Base-by-base conservation (phyloP, 2,797 vertebrate species). In the Protonibea diacanthus region DNA sequence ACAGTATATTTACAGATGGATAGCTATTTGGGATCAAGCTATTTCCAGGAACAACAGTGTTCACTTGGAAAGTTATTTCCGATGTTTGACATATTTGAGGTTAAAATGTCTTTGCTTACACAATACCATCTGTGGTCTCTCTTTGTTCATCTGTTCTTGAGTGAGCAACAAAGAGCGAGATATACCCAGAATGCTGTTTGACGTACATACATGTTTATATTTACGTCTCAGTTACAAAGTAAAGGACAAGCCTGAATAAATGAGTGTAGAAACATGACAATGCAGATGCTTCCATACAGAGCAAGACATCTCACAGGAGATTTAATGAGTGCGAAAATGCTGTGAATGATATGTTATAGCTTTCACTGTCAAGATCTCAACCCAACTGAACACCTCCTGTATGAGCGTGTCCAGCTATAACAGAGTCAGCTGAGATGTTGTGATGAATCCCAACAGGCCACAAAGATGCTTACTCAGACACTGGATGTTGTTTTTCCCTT, bases 161-260 rank as follows among this genome's bases (percentile, higher is more conserved):
- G 2, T 9, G 33, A 38, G 33, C 33, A 38, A 38, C 33, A 38
- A 9, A 38, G 8, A 38, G 8, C 33, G 8, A 38, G 33, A 2
- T 38, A 9, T 38, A 38, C 33, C 33, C 33, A 38, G 33, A 9
- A 38, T 38, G 0, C 33, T 38, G 8, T 38, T 38, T 8, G 33
- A 9, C 33, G 7, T 38, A 38, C 33, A 38, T 38, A 38, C 33
- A 38, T 38, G 29, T 6, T n/a, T n/a, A 29, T 59, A 51, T 60
- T 71, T 33, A 69, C 70, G 42, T 38, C 38, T 1, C 2, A 38
- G 12, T 11, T 59, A 25, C 23, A 56, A 63, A 67, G 21, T 14
- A 60, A 29, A 71, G 17, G 23, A 40, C 17, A 61, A 74, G 55
- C 17, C 44, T 48, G 51, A 48, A 70, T 47, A 52, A 72, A 55